Conservation (phyloP, 2,113 vertebrate species). For the Entelurus aequoreus region DNA sequence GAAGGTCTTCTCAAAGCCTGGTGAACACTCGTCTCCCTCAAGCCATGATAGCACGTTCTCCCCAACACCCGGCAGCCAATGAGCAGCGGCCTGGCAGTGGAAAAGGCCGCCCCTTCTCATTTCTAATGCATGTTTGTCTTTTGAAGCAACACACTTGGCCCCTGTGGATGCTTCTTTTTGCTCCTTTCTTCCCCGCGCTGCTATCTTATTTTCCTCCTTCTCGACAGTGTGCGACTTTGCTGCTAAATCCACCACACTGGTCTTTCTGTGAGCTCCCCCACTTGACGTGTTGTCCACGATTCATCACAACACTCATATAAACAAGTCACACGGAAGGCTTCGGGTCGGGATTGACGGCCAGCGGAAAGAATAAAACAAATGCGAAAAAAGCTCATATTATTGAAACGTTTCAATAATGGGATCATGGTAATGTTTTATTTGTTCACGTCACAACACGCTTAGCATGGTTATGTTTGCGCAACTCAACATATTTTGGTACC, state of each 20-base stretch:
- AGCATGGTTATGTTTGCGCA: too few species aligned
- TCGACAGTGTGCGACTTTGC: constrained; percentile 54
- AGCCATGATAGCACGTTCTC: constrained; percentile 45
- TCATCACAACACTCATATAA: constrained; percentile 23
- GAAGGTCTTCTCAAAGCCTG: constrained; percentile 19
- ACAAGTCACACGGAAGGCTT: constrained; percentile 37
- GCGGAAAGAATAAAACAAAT: too few species aligned
- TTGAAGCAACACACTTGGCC: constrained; percentile 67
- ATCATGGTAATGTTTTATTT: too few species aligned
- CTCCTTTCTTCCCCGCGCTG: constrained; percentile 27
- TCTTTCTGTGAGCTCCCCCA: constrained; percentile 34
- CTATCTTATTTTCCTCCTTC: constrained; percentile 62
- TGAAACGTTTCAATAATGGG: too few species aligned
- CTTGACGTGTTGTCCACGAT: constrained; percentile 27
- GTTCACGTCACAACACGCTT: too few species aligned
- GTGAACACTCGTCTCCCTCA: constrained; percentile 34
- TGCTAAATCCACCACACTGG: constrained; percentile 48
- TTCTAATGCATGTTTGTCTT: constrained; percentile 69
- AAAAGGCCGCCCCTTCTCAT: constrained; percentile 44
- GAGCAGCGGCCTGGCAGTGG: constrained; percentile 21
- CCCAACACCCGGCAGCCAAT: constrained; percentile 42
- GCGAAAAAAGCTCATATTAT: too few species aligned
- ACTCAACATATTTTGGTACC: too few species aligned
- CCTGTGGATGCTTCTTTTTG: constrained; percentile 54
- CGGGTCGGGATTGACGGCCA: constrained; percentile 6